Evolutionary conservation across 2,113 vertebrate genomes (phyloP).

Genomic region (Herpetotheres cachinnans): DNA sequence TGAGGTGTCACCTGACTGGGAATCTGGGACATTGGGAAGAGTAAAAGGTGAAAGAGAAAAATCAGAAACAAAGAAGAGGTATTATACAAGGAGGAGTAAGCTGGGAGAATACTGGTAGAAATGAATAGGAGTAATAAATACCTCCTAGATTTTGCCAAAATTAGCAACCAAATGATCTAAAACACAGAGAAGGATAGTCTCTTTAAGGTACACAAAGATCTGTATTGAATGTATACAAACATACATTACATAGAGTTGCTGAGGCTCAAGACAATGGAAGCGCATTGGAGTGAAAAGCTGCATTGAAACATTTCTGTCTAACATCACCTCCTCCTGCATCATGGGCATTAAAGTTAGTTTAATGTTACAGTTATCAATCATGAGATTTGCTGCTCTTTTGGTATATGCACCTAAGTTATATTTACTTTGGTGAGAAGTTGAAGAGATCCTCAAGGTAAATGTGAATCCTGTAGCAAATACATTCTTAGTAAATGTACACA

Average conservation of each 20-base stretch:
- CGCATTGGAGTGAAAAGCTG: not conserved
- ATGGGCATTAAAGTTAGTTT: not conserved
- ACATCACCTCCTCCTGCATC: not conserved
- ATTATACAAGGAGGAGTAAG: not conserved
- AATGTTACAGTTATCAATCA: not conserved
- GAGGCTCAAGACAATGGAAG: not conserved
- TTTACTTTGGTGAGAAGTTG: constrained; percentile 16
- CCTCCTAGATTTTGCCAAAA: not conserved
- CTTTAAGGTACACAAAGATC: not conserved
- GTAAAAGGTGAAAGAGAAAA: not conserved
- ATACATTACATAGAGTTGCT: not conserved
- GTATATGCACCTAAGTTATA: not conserved
- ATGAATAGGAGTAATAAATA: not conserved
- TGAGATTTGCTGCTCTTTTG: not conserved
- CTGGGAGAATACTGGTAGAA: not conserved
- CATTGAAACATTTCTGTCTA: constrained; percentile 5
- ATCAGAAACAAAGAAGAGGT: not conserved
- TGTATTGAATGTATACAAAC: not conserved
- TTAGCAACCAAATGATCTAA: not conserved
- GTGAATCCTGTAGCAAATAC: not conserved
- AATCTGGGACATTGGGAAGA: not conserved
- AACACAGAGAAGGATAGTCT: not conserved
- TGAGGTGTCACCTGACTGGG: not conserved
- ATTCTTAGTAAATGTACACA: constrained; percentile 7
- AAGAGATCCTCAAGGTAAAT: not conserved